Evolutionary conservation across 2,113 vertebrate species (phyloP), one percentile per base, ranked within the genome.

Genomic region (Choloepus hoffmanni): DNA sequence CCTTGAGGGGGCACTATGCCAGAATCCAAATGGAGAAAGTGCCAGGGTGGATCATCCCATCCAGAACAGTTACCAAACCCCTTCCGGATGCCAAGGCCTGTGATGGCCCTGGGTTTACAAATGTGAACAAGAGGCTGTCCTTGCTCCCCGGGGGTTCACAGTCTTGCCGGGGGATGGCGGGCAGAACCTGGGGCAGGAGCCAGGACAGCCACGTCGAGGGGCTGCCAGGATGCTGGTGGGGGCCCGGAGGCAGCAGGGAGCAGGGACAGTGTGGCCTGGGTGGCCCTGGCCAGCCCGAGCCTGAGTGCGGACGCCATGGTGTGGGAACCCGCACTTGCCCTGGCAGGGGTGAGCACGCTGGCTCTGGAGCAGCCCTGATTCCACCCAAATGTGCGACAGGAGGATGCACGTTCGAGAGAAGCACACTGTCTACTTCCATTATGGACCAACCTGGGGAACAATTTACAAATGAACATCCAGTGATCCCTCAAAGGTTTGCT

Each of bases 401-500:
- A 55, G 30, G 13, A 40, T 14, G 40, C 36, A 26, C 3, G 7
- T 19, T 19, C 8, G 7, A 45, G 33, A 19, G 50, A 33, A 16
- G 21, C 9, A 19, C 50, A 9, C 24, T 26, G 19, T 55, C 14
- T 16, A 33, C 30, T 53, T 77, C 16, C 48, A 53, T 8, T 23
- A 33, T 9, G 2, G 7, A 2, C 24, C 4, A 30, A 36, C 9
- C n/a, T 26, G 16, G 6, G 10, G 26, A 23, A 30, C 15, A 2
- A 4, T 1, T 11, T 12, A 13, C 4, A 2, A 18, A 18, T 45
- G 13, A 2, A 8, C 40, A 45, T 26, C 36, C 72, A 45, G 6
- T 26, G 5, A 40, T 16, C 28, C 43, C 28, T 40, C 14, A 5
- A 5, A 3, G 0, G 1, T 3, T 9, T 81, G 21, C 19, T 23